A percentile compares a stretch with the other conserved stretches of the same genome.
Evolutionary conservation across 1,140 invertebrate genomes (phyloP).

Genomic region (Coenobita brevimanus): DNA sequence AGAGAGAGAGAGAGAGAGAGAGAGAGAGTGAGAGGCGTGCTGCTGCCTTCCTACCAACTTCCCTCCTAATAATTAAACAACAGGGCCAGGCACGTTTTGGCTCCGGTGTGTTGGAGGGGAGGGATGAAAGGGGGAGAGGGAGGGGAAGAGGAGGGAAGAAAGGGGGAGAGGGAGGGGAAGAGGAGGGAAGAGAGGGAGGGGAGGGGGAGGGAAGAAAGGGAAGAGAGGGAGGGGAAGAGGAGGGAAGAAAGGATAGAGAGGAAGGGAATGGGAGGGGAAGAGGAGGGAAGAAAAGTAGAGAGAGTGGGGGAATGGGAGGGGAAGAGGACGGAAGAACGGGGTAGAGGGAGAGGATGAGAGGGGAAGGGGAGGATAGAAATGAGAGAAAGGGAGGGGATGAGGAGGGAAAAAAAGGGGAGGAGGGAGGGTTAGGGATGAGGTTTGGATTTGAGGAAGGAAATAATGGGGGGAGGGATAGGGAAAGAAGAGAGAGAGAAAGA

Average conservation of each 20-base stretch:
- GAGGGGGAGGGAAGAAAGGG: not conserved
- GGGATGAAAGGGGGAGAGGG: too few relatives aligned
- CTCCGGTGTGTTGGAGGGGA: not conserved
- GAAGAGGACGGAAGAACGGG: not conserved
- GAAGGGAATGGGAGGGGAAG: not conserved
- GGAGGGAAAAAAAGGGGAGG: not conserved
- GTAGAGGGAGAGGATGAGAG: not conserved
- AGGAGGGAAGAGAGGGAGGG: not conserved
- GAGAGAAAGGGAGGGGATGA: not conserved
- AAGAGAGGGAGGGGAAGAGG: not conserved
- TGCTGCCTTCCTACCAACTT: not conserved
- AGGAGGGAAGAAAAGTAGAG: not conserved
- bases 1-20: conserved; percentile 35
- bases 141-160: not conserved
- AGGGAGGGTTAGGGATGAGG: too few relatives aligned
- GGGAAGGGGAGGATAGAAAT: not conserved
- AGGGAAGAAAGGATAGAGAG: not conserved
- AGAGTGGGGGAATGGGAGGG: not conserved
- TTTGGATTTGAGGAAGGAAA: too few relatives aligned
- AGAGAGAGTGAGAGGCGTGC: not conserved
- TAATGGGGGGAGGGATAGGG: too few relatives aligned
- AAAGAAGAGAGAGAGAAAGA: too few relatives aligned
- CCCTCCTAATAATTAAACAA: not conserved
- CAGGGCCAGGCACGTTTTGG: not conserved
- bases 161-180: not conserved